Conservation (phyloP, 37 sponge, comb jelly and placozoan species). For the Agelas oroides region DNA sequence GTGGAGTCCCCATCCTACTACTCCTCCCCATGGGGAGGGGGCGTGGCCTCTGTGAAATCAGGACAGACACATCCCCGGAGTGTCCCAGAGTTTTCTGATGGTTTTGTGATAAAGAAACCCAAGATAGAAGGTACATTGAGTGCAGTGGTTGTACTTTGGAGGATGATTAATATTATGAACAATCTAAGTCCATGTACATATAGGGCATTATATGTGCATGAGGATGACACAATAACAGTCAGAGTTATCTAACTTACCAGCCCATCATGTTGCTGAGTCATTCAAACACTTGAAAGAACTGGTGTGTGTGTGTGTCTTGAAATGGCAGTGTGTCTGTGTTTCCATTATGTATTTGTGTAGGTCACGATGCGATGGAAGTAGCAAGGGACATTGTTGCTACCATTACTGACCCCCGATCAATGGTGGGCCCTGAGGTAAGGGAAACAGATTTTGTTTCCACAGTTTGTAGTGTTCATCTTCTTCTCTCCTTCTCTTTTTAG, state of each 20-base stretch:
- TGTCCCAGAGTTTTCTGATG: background rate
- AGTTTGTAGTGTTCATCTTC: too few relatives aligned
- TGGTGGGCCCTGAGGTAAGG: slow-evolving; percentile 91
- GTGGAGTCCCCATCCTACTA: slow-evolving; percentile 37
- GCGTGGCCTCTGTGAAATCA: background rate
- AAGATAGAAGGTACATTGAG: slow-evolving; percentile 82
- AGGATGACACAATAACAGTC: too few relatives aligned
- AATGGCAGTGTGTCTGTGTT: too few relatives aligned
- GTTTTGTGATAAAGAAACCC: slow-evolving; percentile 46
- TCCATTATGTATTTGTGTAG: too few relatives aligned
- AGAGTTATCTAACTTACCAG: too few relatives aligned
- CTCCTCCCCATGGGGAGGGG: slow-evolving; percentile 30
- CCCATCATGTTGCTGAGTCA: too few relatives aligned
- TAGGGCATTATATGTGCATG: too few relatives aligned
- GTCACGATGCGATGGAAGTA: slow-evolving; percentile 66
- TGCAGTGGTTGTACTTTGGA: too few relatives aligned
- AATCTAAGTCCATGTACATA: too few relatives aligned
- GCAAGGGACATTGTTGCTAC: slow-evolving; percentile 82
- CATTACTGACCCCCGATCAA: slow-evolving; percentile 65
- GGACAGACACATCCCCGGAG: slow-evolving; percentile 13
- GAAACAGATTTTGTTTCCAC: background rate
- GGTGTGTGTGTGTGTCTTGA: too few relatives aligned
- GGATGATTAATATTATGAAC: too few relatives aligned
- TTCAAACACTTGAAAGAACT: too few relatives aligned
- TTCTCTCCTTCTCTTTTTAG: slow-evolving; percentile 4